Base-by-base conservation (phyloP, 2,888 invertebrate species). In the Cataglyphis livida region DNA sequence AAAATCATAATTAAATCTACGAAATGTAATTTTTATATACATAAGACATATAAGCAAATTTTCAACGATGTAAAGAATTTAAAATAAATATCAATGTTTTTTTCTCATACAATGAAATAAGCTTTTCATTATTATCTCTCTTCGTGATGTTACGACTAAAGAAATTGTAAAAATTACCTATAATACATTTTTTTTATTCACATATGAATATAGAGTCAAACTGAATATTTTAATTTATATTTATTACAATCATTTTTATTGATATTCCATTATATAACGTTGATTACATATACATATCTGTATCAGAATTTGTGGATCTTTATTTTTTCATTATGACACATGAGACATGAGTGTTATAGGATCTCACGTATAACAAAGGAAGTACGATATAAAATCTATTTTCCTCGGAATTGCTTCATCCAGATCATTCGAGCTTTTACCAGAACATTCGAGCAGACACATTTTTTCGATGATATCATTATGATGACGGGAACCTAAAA, bases 401-500 rank as follows among this genome's bases (percentile, higher is more conserved):
- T 68, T 21, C 12, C 54, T 51, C 75, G 4, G 38, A 51, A 51
- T 54, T 54, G 21, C 57, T 68, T 64, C 51, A 76, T 66, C 41
- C 54, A 44, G 28, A 57, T 76, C 54, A 28, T 28, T 28, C 25
- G 25, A 28, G 25, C 25, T 28, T 28, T 28, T 28, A 41, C n/a
- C 41, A 5, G 28, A 66, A 21, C 65, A 18, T 48, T 28, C 41
- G 28, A 66, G 28, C 65, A 41, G 54, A 66, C n/a, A n/a, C 68
- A 44, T 41, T 76, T 66, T 51, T 66, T 66, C 68, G 76, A 76
- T 66, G 76, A 76, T 76, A 66, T 76, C 76, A 76, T 57, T 76
- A 35, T 54, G 54, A 65, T 54, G 68, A 76, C 54, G 66, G 5
- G 38, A 38, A 28, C 54, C 28, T 76, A 66, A 76, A 76, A 57